Evolutionary conservation across 2,888 invertebrate species (phyloP), one percentile per base, ranked within the genome.

Genomic region (Himalopsyche anomala): DNA sequence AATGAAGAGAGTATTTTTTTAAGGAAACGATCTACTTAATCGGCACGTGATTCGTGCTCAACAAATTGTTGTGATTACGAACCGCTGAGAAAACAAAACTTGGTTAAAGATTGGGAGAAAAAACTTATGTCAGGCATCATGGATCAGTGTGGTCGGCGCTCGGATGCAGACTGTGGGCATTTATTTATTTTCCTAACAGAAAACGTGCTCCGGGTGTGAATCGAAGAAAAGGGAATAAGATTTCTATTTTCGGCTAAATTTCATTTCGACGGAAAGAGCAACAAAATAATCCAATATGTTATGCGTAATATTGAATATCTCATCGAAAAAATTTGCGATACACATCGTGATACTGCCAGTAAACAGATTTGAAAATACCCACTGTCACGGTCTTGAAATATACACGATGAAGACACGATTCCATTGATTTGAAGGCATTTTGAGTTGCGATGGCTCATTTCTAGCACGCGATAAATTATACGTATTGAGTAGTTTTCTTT

Each of bases 181-280:
- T 28, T 62, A 62, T 62, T 62, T 62, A 62, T 62, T 62, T 62
- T 62, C 28, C 62, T 11, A 62, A 62, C 62, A 19, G 28, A 62
- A 62, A 62, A 62, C 62, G 62, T 62, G 62, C 62, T 62, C 28
- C 62, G 62, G 62, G 62, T 62, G 62, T 62, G 62, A 62, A 62
- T 62, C 62, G 28, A 28, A 62, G 62, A 15, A 62, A 62, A 62
- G 19, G 19, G 62, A 62, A 62, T 62, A 62, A 62, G 62, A 62
- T 62, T n/a, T 62, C 62, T 62, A 62, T 62, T 62, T 62, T 8
- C 19, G 62, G 62, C n/a, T 62, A 11, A 62, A 62, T 62, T 62
- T 62, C 62, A 62, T 62, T 62, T 62, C 62, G 8, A 3, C 62
- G 62, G 8, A 19, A 62, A 62, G 62, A 62, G 62, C 62, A 19